Percentiles rank a stretch among this genome's conserved stretches.
Evolutionary conservation across 2,888 invertebrate genomes (phyloP).

Genomic region (Epistrophe grossulariae): DNA sequence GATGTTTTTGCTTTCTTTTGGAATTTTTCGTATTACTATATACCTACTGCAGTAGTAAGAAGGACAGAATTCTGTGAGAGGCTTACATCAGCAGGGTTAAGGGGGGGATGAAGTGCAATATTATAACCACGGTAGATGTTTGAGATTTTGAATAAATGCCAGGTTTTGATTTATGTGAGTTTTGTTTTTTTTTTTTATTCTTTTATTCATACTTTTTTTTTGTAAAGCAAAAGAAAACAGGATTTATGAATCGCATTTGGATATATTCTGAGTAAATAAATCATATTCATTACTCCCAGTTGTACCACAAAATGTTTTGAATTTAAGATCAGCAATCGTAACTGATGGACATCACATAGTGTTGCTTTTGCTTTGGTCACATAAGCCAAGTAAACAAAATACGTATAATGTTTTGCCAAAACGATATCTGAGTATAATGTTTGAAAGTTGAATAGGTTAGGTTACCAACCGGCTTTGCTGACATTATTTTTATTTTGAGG

Average conservation of each 20-base stretch:
- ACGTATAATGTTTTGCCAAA: neutral
- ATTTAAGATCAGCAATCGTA: constrained; percentile 14
- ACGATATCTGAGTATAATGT: neutral
- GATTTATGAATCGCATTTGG: constrained; percentile 73
- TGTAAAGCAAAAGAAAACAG: constrained; percentile 25
- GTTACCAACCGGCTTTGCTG: neutral
- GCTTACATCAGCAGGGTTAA: constrained; percentile 16
- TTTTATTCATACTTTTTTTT: constrained; percentile 17
- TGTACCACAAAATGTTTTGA: constrained; percentile 54
- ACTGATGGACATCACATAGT: constrained; percentile 30
- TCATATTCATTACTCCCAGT: constrained; percentile 67
- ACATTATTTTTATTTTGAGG: neutral
- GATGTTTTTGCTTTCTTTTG: neutral
- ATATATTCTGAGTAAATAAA: constrained; percentile 61
- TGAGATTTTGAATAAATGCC: constrained; percentile 73
- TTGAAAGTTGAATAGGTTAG: neutral
- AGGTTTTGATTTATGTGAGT: constrained; percentile 70
- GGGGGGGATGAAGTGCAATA: constrained; percentile 42
- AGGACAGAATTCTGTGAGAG: neutral
- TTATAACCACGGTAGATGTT: constrained; percentile 46
- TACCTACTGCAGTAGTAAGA: constrained; percentile 46
- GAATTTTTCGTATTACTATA: constrained; percentile 44
- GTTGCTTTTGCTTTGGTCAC: constrained; percentile 20
- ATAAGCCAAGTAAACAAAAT: constrained; percentile 8
- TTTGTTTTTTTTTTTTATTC: constrained; percentile 1